These are phyloP conservation scores for Crotalus horridus DNA, from an alignment of 2,113 vertebrate species.

Conservation along the genomic window DNA sequence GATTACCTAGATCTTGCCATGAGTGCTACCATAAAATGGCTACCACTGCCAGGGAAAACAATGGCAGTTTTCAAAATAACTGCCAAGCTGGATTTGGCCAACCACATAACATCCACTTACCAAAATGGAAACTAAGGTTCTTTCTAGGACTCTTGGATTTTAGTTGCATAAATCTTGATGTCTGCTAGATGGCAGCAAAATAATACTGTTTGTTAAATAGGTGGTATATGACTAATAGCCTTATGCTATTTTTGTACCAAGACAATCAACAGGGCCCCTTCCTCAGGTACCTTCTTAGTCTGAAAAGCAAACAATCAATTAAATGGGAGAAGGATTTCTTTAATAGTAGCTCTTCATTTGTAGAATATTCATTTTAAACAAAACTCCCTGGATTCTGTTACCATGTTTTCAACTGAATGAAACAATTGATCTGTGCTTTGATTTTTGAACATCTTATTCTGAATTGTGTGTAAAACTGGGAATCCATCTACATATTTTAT, in stretches of 20 bases:
- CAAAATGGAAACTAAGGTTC: background rate
- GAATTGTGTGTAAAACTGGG: background rate
- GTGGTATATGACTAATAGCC: background rate
- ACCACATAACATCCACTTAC: background rate
- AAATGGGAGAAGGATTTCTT: background rate
- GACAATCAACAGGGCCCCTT: background rate
- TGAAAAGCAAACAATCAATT: background rate
- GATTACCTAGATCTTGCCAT: background rate
- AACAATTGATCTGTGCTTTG: background rate
- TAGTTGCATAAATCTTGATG: background rate
- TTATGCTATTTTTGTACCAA: too few relatives aligned
- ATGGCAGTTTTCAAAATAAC: background rate
- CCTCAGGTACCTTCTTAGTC: background rate
- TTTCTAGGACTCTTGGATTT: background rate
- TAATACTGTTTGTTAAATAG: background rate
- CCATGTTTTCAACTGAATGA: background rate
- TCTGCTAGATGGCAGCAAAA: background rate
- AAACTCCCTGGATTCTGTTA: background rate
- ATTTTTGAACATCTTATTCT: background rate
- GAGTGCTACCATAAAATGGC: background rate
- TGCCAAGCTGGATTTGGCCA: background rate
- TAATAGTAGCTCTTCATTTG: background rate
- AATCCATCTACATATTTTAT: background rate
- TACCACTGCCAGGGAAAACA: background rate
- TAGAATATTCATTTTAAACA: background rate